A percentile compares a stretch with the other conserved stretches of the same genome.
Evolutionary conservation across 1,140 invertebrate species (phyloP).

Genomic region (Trissolcus basalis): DNA sequence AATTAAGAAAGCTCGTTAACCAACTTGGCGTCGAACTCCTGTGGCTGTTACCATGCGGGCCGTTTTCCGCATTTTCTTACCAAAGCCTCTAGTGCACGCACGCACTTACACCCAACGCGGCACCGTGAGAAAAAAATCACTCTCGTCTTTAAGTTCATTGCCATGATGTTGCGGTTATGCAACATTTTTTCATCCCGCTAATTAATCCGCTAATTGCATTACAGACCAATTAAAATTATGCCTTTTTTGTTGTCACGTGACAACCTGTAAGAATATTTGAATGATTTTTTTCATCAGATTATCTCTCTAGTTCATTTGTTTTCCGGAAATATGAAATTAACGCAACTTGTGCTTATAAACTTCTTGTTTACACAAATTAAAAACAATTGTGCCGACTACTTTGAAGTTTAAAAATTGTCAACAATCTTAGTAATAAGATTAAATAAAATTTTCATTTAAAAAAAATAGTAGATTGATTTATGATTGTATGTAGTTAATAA

Average conservation of each 20-base stretch:
- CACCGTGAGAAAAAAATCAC: conserved; percentile 58
- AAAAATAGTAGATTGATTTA: too few species aligned
- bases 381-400: too few species aligned
- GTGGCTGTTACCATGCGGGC: conserved; percentile 8
- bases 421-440: too few species aligned
- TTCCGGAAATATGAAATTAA: too few species aligned
- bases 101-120: conserved; percentile 41
- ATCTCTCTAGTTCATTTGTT: too few species aligned
- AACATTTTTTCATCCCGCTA: conserved; percentile 53
- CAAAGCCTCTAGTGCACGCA: conserved; percentile 25
- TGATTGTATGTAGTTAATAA: too few species aligned
- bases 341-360: too few species aligned
- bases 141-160: conserved; percentile 57
- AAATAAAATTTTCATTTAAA: too few species aligned
- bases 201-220: conserved; percentile 54
- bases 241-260: conserved; percentile 19
- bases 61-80: conserved; percentile 55
- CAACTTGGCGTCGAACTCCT: conserved; percentile 39
- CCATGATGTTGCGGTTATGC: conserved; percentile 53
- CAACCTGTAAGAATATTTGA: not conserved
- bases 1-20: conserved; percentile 58
- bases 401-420: too few species aligned
- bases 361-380: too few species aligned
- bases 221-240: conserved; percentile 47
- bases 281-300: not conserved